Percentiles rank a stretch among this genome's conserved stretches.
These are phyloP conservation scores for Siniperca chuatsi DNA, from an alignment of 2,113 vertebrate genomes.

Conservation along the genomic window DNA sequence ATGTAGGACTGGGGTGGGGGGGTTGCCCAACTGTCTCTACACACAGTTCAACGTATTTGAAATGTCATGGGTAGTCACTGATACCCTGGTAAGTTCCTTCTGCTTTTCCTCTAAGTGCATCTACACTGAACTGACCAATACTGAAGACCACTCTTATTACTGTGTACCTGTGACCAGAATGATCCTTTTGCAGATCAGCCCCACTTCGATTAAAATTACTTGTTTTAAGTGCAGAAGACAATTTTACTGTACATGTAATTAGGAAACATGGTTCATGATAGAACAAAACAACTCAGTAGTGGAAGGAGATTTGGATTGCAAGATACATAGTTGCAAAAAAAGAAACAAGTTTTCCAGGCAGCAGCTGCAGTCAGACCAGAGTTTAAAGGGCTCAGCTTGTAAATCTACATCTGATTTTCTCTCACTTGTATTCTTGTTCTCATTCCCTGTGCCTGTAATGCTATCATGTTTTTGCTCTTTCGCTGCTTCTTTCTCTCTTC, in stretches of 20 bases:
- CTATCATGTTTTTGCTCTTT: background rate
- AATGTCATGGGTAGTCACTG: conserved; percentile 4
- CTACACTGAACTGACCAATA: background rate
- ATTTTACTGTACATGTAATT: background rate
- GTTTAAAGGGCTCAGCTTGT: conserved; percentile 8
- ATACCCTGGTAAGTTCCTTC: background rate
- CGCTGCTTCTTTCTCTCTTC: background rate
- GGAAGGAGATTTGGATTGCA: background rate
- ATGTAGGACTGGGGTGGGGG: background rate
- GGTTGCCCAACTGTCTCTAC: conserved; percentile 49
- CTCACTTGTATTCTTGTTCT: conserved; percentile 19
- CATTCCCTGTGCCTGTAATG: conserved; percentile 4
- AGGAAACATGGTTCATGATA: background rate
- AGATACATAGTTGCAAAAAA: background rate
- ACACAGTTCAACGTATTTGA: conserved; percentile 28
- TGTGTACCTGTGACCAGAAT: background rate
- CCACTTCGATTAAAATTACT: background rate
- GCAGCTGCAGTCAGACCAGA: background rate
- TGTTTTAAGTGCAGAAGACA: conserved; percentile 16
- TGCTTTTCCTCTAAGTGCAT: background rate
- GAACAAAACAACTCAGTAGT: background rate
- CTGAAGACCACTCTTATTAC: background rate
- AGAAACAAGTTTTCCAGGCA: background rate
- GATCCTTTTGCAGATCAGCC: conserved; percentile 1
- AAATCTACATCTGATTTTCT: conserved; percentile 25